These are phyloP conservation scores for Picathartes gymnocephalus DNA, from an alignment of 2,113 vertebrate species.

Conservation along the genomic window DNA sequence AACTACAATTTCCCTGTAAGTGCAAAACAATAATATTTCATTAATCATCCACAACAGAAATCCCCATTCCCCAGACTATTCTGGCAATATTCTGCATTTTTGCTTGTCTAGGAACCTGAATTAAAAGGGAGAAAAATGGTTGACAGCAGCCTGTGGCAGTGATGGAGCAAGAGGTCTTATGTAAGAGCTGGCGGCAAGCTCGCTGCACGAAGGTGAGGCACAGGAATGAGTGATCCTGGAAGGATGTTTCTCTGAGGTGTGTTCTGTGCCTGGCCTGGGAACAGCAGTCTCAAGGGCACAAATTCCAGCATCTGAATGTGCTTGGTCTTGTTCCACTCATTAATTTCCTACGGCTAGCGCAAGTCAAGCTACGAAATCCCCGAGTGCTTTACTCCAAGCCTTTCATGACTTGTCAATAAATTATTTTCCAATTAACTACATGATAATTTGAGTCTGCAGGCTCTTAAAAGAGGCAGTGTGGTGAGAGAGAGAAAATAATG, in stretches of 20 bases:
- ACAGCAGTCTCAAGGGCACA: conserved; percentile 63
- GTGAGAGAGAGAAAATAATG: neutral
- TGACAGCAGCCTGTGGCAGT: conserved; percentile 44
- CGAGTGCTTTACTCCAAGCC: neutral
- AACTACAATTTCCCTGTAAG: conserved; percentile 28
- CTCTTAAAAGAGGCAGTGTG: neutral
- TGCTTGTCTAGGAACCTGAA: conserved; percentile 54
- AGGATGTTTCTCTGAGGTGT: conserved; percentile 66
- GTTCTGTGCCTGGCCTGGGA: conserved; percentile 52
- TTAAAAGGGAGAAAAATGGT: conserved; percentile 51
- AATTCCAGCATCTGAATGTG: conserved; percentile 52
- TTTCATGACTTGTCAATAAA: neutral
- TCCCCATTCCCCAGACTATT: conserved; percentile 22
- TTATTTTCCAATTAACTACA: conserved; percentile 46
- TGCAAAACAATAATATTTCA: conserved; percentile 25
- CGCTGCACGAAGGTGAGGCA: neutral
- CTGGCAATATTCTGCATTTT: conserved; percentile 61
- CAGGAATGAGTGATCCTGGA: conserved; percentile 41
- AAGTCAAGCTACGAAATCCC: neutral
- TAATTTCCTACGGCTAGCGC: conserved; percentile 42
- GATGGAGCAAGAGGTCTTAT: conserved; percentile 57
- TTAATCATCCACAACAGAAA: conserved; percentile 49
- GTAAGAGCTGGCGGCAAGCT: conserved; percentile 43
- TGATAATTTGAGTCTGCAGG: neutral
- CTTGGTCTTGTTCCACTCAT: conserved; percentile 57